phyloP scores from a whole-genome alignment of 2,888 invertebrate species.

The Euzophera pinguis region DNA sequence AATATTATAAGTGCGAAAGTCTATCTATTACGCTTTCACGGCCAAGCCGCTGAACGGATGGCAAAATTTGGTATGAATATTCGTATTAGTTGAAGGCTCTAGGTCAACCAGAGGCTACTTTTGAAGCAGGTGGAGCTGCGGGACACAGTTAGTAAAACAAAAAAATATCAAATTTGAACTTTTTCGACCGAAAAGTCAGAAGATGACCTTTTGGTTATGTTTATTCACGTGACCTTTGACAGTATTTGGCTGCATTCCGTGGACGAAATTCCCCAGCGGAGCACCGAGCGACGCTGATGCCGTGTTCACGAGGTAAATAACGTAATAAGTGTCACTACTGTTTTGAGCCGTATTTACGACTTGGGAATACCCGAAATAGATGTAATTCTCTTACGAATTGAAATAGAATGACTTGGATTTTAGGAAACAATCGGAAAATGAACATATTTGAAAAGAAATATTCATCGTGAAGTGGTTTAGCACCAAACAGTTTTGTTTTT shows the following conservation, averaged over 20 bases:
- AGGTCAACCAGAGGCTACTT: too few species aligned
- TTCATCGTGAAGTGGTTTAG: too few species aligned
- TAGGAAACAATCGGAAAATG: background rate
- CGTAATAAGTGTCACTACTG: constrained; percentile 51
- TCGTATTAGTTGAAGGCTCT: background rate
- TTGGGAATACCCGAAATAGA: constrained; percentile 1
- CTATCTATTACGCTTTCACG: too few species aligned
- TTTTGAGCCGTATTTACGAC: constrained; percentile 22
- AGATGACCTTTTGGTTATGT: background rate
- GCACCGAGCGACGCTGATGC: constrained; percentile 23
- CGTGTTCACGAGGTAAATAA: constrained; percentile 49
- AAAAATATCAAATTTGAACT: background rate
- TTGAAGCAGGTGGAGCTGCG: too few species aligned
- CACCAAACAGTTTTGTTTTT: too few species aligned
- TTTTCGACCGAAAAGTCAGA: background rate
- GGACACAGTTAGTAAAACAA: background rate
- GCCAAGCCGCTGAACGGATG: too few species aligned
- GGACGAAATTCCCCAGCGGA: constrained; percentile 48
- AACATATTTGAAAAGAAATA: too few species aligned
- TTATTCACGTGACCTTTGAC: constrained; percentile 35
- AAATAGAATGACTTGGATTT: background rate
- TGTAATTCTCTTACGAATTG: background rate
- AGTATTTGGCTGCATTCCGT: constrained; percentile 55
- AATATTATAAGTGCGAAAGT: too few species aligned
- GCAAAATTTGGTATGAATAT: too few species aligned